Conservation (phyloP, 2,888 invertebrate species). For the Trypoxylon attenuatum region DNA sequence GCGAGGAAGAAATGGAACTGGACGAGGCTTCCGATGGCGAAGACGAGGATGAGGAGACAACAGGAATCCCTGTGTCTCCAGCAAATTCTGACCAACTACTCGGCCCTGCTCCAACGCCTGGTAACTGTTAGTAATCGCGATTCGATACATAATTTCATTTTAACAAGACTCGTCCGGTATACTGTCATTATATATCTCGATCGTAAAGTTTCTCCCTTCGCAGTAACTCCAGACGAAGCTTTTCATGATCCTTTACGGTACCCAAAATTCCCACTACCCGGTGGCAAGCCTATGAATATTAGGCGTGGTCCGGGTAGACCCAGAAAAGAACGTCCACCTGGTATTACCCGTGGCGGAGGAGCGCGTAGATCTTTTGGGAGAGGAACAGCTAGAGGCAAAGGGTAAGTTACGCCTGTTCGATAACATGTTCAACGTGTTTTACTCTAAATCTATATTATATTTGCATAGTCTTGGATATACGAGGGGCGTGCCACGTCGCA, state of each 20-base stretch:
- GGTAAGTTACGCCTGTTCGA: constrained; percentile 48
- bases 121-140: constrained; percentile 45
- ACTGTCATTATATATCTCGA: constrained; percentile 10
- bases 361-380: constrained; percentile 69
- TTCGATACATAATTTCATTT: not conserved
- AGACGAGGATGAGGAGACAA: constrained; percentile 81
- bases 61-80: constrained; percentile 76
- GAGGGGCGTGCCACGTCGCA: constrained; percentile 73
- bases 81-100: constrained; percentile 73
- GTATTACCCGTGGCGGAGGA: constrained; percentile 73
- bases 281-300: constrained; percentile 79
- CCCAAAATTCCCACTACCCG: constrained; percentile 74
- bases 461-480: constrained; percentile 68
- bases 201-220: constrained; percentile 35
- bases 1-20: constrained; percentile 83
- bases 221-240: constrained; percentile 78
- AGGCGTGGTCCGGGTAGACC: constrained; percentile 88
- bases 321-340: constrained; percentile 81
- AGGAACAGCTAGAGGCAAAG: constrained; percentile 70
- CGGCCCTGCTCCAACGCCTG: constrained; percentile 65
- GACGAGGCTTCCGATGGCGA: constrained; percentile 85
- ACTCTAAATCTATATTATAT: not conserved
- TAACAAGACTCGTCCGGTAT: constrained; percentile 39
- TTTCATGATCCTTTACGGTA: constrained; percentile 82
- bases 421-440: not conserved